Base-by-base conservation (phyloP, 2,888 invertebrate genomes). In the Drosophila mimetica region DNA sequence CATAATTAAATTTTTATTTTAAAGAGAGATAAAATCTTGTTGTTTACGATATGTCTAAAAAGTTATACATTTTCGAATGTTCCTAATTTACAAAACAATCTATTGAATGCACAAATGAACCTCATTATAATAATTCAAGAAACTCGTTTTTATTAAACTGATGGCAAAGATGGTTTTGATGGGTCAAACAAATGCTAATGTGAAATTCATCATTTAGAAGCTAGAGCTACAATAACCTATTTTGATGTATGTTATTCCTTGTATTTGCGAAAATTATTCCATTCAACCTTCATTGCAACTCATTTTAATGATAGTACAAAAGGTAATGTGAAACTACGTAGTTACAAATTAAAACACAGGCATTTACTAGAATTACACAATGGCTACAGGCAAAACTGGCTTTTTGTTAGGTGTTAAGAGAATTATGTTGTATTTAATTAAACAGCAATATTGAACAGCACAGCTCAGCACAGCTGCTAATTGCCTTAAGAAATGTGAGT, bases 401-500 rank as follows among this genome's bases (percentile, higher is more conserved):
- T 30, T n/a, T 46, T 46, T 30, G 20, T 8, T 11, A 36, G 25
- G 8, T 28, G 22, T n/a, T n/a, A 37, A 61, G 20, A 6, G 3
- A 14, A 28, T 14, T 36, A 9, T 14, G 20, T n/a, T 22, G 5
- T 37, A 30, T 58, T 14, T 39, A 39, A 28, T 25, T 42, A 4
- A 18, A 18, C n/a, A 8, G 14, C 28, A 28, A 28, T 44, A 28
- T 16, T 16, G 11, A 46, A 34, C 32, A 18, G 25, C 25, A 25
- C 25, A 9, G n/a, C 22, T 22, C 32, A 18, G 25, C 25, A 25
- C 25, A 9, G n/a, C 22, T 22, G 14, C n/a, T n/a, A 55, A 14
- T 18, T n/a, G 37, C 51, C 37, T 16, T 1, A n/a, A 46, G 44
- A 30, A 61, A 30, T 61, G 25, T 16, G 30, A 25, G 20, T 20